These are phyloP conservation scores for Amblyornis subalaris DNA, from an alignment of 2,113 vertebrate genomes.

Conservation along the genomic window DNA sequence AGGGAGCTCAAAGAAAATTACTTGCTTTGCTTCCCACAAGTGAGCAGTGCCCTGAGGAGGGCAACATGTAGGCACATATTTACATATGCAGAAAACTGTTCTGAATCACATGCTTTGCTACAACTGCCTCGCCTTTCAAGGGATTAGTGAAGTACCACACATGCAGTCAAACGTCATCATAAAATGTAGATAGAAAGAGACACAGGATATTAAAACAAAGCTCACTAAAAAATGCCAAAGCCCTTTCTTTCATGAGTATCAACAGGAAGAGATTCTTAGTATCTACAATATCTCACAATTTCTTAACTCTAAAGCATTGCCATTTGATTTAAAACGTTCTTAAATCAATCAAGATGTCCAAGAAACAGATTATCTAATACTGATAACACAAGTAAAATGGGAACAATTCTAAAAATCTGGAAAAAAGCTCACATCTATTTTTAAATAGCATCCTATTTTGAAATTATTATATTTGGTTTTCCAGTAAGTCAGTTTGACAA, in stretches of 20 bases:
- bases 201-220: not conserved
- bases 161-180: not conserved
- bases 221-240: not conserved
- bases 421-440: accelerated
- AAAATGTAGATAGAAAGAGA: not conserved
- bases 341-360: not conserved
- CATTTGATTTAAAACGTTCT: not conserved
- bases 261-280: not conserved
- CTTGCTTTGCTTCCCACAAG: not conserved
- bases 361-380: not conserved
- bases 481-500: not conserved
- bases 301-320: not conserved
- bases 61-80: not conserved
- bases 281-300: not conserved
- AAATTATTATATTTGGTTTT: not conserved
- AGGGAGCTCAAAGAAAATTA: not conserved
- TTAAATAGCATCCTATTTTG: not conserved
- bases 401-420: not conserved
- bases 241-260: not conserved
- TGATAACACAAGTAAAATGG: not conserved
- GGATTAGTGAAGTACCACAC: not conserved
- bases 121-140: not conserved
- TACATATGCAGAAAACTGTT: not conserved
- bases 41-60: not conserved
- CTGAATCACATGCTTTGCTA: not conserved